Base-by-base conservation (phyloP, 2,888 invertebrate genomes). In the Caenorhabditis wallacei region DNA sequence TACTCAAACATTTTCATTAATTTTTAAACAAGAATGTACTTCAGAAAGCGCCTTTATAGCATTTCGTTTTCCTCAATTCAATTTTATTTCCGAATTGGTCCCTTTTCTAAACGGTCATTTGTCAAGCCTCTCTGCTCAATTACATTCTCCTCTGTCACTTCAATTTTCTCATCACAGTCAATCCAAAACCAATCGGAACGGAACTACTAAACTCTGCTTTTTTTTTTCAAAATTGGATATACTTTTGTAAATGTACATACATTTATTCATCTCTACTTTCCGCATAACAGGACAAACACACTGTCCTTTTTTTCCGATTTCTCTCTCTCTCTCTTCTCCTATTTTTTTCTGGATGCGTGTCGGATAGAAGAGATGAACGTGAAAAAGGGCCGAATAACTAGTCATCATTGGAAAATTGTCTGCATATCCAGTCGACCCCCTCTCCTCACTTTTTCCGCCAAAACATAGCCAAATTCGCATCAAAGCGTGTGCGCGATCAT, bases 281-380 rank as follows among this genome's bases (percentile, higher is more conserved):
- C 78, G 69, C 69, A 78, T 78, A 78, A 69, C 78, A 78, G 78
- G 69, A 70, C 78, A 78, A 78, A 78, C 78, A 78, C 54, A 69
- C 59, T 78, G 54, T 69, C 78, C 61, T 78, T 78, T 78, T 69
- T 69, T 56, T 11, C 30, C 30, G 30, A 30, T 30, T 30, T 8
- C 30, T 3, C 30, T 5, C 8, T 30, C 8, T 30, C 8, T 30
- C n/a, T n/a, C n/a, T n/a, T 40, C 8, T 37, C 54, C 20, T 40
- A 40, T 48, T 64, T 68, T 24, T 56, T 48, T 61, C 51, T 69
- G 57, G 51, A 69, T 69, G 76, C 69, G 69, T 61, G 78, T 56
- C 40, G 66, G 59, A 56, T 56, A 66, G 24, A 63, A 43, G 63
- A 72, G 54, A 72, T 63, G 63, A 64, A 72, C 48, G 56, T 64